Percentiles rank a stretch among this genome's conserved stretches.
phyloP scores from a whole-genome alignment of 2,797 vertebrate species.

The Enteromius afrohamiltoni region DNA sequence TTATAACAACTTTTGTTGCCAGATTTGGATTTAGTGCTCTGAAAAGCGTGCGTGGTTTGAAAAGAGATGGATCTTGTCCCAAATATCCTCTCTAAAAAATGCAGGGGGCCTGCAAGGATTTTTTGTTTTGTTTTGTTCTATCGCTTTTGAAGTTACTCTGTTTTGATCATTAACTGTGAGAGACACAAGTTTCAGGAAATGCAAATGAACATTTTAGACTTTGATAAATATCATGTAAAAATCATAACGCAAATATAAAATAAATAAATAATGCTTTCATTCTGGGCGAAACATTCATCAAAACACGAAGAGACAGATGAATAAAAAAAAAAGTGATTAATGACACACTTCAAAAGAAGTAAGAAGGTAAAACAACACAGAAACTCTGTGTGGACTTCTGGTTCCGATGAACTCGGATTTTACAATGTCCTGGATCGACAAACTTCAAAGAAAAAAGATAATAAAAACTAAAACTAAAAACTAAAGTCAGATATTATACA shows the following conservation, averaged over 20 bases:
- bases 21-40: not conserved
- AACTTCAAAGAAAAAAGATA: conserved; percentile 2
- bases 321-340: conserved; percentile 48
- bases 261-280: conserved; percentile 13
- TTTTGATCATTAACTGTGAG: conserved; percentile 5
- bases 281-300: not conserved
- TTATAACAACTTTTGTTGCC: conserved; percentile 23
- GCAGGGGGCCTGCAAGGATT: not conserved
- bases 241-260: not conserved
- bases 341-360: conserved; percentile 37
- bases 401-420: not conserved
- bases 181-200: not conserved
- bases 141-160: not conserved
- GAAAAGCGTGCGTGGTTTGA: not conserved
- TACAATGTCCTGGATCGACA: not conserved
- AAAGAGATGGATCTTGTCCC: not conserved
- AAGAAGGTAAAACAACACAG: not conserved
- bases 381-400: not conserved
- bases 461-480: not conserved
- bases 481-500: not conserved
- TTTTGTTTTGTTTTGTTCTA: not conserved
- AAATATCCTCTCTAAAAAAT: not conserved
- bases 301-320: not conserved
- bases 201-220: conserved; percentile 14
- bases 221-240: not conserved